Evolutionary conservation across 2,797 vertebrate species (phyloP), one percentile per base, ranked within the genome.

Genomic region (Myoxocephalus aenaeus): DNA sequence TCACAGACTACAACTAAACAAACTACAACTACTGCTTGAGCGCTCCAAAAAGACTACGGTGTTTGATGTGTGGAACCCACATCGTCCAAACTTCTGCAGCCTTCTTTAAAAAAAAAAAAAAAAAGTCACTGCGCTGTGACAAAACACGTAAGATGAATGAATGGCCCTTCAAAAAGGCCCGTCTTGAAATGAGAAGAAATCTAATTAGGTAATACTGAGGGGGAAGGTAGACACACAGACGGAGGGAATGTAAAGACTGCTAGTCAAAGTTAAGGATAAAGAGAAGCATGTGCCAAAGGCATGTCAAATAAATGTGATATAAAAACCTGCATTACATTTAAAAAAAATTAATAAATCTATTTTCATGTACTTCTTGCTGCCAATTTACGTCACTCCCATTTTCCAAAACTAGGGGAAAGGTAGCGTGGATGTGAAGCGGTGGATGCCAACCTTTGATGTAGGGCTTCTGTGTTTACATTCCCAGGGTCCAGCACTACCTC

Each of bases 381-480:
- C 59, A 85, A 81, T 89, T 64, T 78, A 53, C 34, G 79, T 20
- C 5, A 50, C 51, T 70, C 27, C 12, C 3, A 7, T 56, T 74
- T 76, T 71, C 29, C 53, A 59, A 66, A 68, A 70, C 9, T 10
- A 17, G 7, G 7, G 36, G 5, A 11, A 18, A 73, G 76, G 29
- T 6, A 8, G 72, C 8, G 54, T 44, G 48, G 44, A 83, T 40
- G 20, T 54, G 58, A 10, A 10, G 40, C 11, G 20, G 17, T 6
- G 27, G 61, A 75, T 79, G 80, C 77, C 79, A 81, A 34, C 7
- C 36, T 70, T 77, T 79, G 73, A 79, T 80, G 66, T 62, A 57
- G 73, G 25, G 71, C 71, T 87, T 71, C 77, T 78, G 68, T 88
- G 89, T 89, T 89, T 86, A 85, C 82, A 85, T 86, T 91, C 80